Percentiles rank a stretch among this genome's conserved stretches.
Evolutionary conservation across 2,888 invertebrate genomes (phyloP).

Genomic region (Drosophila prostipennis): DNA sequence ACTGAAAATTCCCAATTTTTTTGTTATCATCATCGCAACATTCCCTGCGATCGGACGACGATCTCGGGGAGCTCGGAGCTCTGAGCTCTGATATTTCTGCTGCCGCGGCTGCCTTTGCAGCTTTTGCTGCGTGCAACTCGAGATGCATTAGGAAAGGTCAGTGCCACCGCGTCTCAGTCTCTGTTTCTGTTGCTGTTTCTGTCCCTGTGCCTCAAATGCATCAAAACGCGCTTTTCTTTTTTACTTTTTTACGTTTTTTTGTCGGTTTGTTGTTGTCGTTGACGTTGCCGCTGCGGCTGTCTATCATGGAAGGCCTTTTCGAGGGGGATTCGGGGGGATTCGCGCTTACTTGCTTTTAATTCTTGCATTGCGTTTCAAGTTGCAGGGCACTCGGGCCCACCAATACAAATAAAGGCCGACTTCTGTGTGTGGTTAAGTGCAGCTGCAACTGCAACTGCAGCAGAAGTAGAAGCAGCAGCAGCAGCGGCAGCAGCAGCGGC

Average conservation of each 20-base stretch:
- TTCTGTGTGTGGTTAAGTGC: conserved; percentile 71
- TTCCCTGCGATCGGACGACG: conserved; percentile 26
- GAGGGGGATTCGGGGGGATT: conserved; percentile 34
- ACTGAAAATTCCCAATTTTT: conserved; percentile 39
- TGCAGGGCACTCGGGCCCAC: conserved; percentile 73
- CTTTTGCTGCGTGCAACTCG: conserved; percentile 64
- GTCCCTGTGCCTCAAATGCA: conserved; percentile 74
- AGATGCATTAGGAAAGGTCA: conserved; percentile 79
- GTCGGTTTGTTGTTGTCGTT: conserved; percentile 58
- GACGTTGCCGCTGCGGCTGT: conserved; percentile 36
- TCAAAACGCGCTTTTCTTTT: conserved; percentile 73
- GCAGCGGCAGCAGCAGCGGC: conserved; percentile 27
- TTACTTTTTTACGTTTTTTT: conserved; percentile 33
- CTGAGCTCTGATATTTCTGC: conserved; percentile 20
- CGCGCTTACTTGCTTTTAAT: conserved; percentile 78
- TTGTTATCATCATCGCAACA: conserved; percentile 25
- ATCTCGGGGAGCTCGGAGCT: conserved; percentile 13
- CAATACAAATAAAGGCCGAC: conserved; percentile 46
- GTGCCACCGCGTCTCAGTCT: conserved; percentile 59
- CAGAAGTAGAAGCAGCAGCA: conserved; percentile 16
- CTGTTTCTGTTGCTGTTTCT: conserved; percentile 38
- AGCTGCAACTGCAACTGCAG: conserved; percentile 70
- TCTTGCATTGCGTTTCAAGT: conserved; percentile 78
- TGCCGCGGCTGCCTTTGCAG: conserved; percentile 10
- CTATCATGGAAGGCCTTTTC: conserved; percentile 29